Conservation (phyloP, 2,113 vertebrate genomes). For the human region DNA sequence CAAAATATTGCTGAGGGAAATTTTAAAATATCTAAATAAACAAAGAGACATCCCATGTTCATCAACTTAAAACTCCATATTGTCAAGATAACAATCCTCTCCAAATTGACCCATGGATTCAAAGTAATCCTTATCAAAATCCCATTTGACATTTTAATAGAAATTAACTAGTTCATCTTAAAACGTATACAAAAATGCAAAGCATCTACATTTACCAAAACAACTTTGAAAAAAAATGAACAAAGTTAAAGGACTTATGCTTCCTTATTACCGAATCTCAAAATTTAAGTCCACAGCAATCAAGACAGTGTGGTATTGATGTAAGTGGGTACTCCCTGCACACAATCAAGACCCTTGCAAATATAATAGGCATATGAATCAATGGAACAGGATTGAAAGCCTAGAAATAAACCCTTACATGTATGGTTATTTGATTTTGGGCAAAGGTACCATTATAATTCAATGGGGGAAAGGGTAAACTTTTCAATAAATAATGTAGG, state of each 20-base stretch:
- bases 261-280: background rate
- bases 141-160: background rate
- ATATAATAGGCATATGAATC: background rate
- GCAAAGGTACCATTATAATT: background rate
- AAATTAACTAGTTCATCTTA: background rate
- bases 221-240: background rate
- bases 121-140: slow-evolving; percentile 23
- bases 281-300: background rate
- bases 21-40: slow-evolving; percentile 1
- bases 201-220: background rate
- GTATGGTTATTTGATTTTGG: background rate
- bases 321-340: background rate
- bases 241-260: background rate
- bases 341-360: background rate
- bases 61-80: background rate
- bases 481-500: background rate
- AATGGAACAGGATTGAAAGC: background rate
- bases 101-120: background rate
- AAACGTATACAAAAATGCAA: background rate
- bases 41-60: background rate
- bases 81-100: background rate
- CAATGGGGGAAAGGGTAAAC: background rate
- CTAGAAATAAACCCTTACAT: background rate
- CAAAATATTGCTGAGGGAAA: background rate
- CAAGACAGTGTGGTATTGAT: background rate